Evolutionary conservation across 2,113 vertebrate species (phyloP).

Genomic region (Petrocephalus microphthalmus): DNA sequence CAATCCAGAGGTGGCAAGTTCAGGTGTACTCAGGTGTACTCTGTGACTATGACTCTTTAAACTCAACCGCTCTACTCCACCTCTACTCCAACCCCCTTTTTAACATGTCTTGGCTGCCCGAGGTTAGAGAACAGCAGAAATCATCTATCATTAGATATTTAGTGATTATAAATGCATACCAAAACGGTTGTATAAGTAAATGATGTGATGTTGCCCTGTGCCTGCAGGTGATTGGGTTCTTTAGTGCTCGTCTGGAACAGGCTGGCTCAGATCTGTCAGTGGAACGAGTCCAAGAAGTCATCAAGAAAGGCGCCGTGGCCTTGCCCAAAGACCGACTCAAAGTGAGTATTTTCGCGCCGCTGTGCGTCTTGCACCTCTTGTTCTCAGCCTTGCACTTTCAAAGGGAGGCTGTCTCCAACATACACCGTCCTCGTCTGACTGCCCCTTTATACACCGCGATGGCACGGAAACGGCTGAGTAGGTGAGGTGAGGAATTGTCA

Average conservation of each 20-base stretch:
- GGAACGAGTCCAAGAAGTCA: conserved; percentile 92
- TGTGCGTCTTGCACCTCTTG: no score
- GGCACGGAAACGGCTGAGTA: no score
- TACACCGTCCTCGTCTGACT: no score
- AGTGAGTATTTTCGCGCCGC: conserved; percentile 57
- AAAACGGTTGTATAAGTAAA: not conserved
- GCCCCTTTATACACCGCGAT: no score
- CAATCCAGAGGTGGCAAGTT: not conserved
- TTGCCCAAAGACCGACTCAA: conserved; percentile 90
- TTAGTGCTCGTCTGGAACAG: conserved; percentile 85
- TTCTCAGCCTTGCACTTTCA: not conserved
- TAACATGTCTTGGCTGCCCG: not conserved
- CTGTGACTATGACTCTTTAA: no score
- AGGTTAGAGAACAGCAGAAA: not conserved
- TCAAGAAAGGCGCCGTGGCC: conserved; percentile 90
- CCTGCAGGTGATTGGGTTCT: conserved; percentile 87
- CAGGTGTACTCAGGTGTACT: no score
- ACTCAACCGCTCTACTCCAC: no score
- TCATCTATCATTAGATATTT: not conserved
- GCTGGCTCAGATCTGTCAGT: conserved; percentile 91
- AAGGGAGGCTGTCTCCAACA: no score
- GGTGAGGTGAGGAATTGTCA: not conserved
- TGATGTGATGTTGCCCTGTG: conserved; percentile 30
- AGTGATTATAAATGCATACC: not conserved
- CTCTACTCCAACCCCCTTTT: not conserved